Evolutionary conservation across 2,113 vertebrate species (phyloP), one percentile per base, ranked within the genome.

Genomic region (Delphinapterus leucas): DNA sequence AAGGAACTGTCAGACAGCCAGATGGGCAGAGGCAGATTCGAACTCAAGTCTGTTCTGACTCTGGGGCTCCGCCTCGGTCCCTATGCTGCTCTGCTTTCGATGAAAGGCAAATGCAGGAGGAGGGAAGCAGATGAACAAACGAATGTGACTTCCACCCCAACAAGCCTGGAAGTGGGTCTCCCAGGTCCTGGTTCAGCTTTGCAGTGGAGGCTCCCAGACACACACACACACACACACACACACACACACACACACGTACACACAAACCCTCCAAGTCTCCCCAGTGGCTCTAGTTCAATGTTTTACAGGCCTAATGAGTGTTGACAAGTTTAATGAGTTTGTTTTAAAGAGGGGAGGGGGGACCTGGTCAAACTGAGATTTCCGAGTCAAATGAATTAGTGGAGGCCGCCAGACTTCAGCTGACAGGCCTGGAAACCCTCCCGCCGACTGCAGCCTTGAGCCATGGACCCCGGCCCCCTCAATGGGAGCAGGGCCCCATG

Each of bases 301-400:
- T 99, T 99, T 99, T 98, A 99, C 99, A 98, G 98, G 98, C 98
- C 98, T 99, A 99, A 99, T 99, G 99, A 99, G 99, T 99, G 99
- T 98, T 99, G 99, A 99, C 99, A 99, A 99, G 99, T 99, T 99
- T 99, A 99, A 99, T 99, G 99, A 99, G 99, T 99, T 99, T 99
- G 99, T 99, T 99, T 99, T 99, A 99, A 98, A 98, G 98, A 98
- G 98, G 98, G 98, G 98, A 99, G 99, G 98, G 99, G 99, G 98
- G 99, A 98, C 98, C 98, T 98, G 99, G 99, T 99, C 99, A 99
- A 99, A 99, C 99, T 99, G 99, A 99, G 99, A 99, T 99, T 99
- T 99, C 99, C 99, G 99, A 99, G 99, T 99, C 99, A 99, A 99
- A 99, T 99, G 99, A 99, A 99, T 98, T 99, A 99, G 99, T 98